Conservation (phyloP, 2,113 vertebrate species). For the Brachyhypopomus gauderio region DNA sequence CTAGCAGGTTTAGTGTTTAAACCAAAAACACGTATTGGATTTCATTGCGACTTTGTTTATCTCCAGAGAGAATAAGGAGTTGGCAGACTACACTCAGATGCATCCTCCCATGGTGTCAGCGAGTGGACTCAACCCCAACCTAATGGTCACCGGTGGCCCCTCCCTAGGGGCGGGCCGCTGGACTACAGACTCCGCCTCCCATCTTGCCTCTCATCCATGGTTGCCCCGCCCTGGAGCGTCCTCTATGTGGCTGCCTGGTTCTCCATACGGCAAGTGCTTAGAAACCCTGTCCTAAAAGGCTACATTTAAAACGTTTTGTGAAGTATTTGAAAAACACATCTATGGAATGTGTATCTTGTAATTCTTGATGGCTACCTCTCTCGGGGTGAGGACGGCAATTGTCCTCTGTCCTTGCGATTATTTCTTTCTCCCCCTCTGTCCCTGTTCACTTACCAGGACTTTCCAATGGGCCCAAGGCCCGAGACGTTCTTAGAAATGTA, state of each 20-base stretch:
- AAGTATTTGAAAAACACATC: background rate
- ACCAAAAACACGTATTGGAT: background rate
- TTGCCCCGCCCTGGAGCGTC: conserved; percentile 86
- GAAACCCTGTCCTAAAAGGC: background rate
- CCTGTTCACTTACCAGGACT: conserved; percentile 39
- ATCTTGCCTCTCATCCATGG: conserved; percentile 90
- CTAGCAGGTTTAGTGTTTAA: too few species aligned
- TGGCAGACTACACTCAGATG: conserved; percentile 88
- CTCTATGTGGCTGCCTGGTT: conserved; percentile 90
- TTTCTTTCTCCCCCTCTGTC: conserved; percentile 5
- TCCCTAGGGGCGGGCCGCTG: conserved; percentile 84
- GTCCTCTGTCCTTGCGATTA: background rate
- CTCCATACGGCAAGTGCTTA: conserved; percentile 78
- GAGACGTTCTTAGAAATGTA: conserved; percentile 44
- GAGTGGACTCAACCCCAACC: conserved; percentile 88
- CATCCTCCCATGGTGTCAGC: conserved; percentile 81
- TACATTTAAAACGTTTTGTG: background rate
- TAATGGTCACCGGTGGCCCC: conserved; percentile 94
- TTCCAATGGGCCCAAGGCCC: conserved; percentile 30
- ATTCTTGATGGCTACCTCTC: background rate
- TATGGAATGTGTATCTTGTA: background rate
- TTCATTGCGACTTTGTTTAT: background rate
- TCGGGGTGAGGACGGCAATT: background rate
- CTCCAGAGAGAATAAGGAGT: conserved; percentile 90
- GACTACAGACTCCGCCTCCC: conserved; percentile 84